Base-by-base conservation (phyloP, 2,888 invertebrate genomes). In the Hedya salicella region DNA sequence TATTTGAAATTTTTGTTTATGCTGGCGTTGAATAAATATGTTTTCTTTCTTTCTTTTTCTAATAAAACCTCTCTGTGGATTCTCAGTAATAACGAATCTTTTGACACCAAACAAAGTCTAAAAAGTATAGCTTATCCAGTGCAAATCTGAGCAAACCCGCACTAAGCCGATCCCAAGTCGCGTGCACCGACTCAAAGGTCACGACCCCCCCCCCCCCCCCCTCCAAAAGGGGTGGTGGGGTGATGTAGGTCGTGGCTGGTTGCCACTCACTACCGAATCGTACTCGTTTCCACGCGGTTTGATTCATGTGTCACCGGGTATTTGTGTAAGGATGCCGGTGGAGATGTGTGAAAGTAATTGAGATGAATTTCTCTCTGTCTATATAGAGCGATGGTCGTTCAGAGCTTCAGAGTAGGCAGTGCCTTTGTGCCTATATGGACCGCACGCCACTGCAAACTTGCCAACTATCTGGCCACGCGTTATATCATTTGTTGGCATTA, bases 181-280 rank as follows among this genome's bases (percentile, higher is more conserved):
- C 59, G 48, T 60, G 59, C 48, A 19, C 32, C 32, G 40, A n/a
- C 32, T 32, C 48, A 60, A 60, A 60, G 59, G 59, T 60, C 48
- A 49, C n/a, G n/a, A n/a, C n/a, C n/a, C n/a, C n/a, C n/a, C n/a
- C n/a, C n/a, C n/a, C n/a, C n/a, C n/a, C 60, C 60, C 46, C 59
- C 36, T 16, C 19, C 46, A n/a, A n/a, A 44, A 9, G 40, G 4
- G 25, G 49, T 36, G 59, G 56, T 66, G 56, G 63, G 67, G 67
- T 62, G 73, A 78, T 70, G 70, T 76, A 73, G 76, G 78, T 76
- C 73, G 73, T 64, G 62, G 69, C 70, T 70, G 72, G 30, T 48
- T 42, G 57, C 19, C 68, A 73, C 71, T 72, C 71, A 75, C 76
- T 74, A 75, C 73, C 76, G 76, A 75, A 78, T 78, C 76, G 77